A percentile compares a stretch with the other conserved stretches of the same genome.
phyloP scores from a whole-genome alignment of 2,888 invertebrate species.

The Cheilosia impressa region DNA sequence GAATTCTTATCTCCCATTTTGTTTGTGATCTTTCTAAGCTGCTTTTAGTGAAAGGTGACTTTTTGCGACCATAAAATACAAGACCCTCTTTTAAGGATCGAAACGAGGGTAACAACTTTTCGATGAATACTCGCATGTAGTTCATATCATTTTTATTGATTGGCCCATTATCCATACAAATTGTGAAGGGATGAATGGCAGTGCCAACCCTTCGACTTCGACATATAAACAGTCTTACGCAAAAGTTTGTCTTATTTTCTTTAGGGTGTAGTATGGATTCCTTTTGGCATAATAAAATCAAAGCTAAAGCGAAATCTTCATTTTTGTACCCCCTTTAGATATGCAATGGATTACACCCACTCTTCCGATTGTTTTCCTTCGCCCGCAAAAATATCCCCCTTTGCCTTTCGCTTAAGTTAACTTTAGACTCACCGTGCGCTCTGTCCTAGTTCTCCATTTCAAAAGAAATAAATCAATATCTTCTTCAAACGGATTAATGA shows the following conservation, averaged over 20 bases:
- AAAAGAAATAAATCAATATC: background rate
- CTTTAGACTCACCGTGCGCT: background rate
- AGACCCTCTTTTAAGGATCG: background rate
- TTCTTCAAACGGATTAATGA: background rate
- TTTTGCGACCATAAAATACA: too few species aligned
- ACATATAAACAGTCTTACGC: slow-evolving; percentile 8
- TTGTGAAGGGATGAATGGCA: slow-evolving; percentile 17
- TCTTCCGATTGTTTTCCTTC: background rate
- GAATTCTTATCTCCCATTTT: too few species aligned
- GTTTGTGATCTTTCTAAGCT: too few species aligned
- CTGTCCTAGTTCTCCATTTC: background rate
- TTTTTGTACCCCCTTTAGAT: slow-evolving; percentile 29
- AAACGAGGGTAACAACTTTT: background rate
- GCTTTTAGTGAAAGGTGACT: too few species aligned
- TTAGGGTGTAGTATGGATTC: slow-evolving; percentile 12
- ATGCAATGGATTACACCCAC: slow-evolving; percentile 22
- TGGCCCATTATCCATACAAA: slow-evolving; percentile 21
- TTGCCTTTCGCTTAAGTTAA: slow-evolving; percentile 19
- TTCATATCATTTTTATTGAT: slow-evolving; percentile 46
- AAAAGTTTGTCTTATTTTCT: slow-evolving; percentile 1
- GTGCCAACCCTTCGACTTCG: slow-evolving; percentile 36
- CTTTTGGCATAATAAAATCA: slow-evolving; percentile 61
- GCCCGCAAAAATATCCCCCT: background rate
- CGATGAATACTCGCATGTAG: background rate
- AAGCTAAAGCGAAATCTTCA: slow-evolving; percentile 34